phyloP scores from a whole-genome alignment of 2,797 vertebrate genomes.

The Agapornis canus region DNA sequence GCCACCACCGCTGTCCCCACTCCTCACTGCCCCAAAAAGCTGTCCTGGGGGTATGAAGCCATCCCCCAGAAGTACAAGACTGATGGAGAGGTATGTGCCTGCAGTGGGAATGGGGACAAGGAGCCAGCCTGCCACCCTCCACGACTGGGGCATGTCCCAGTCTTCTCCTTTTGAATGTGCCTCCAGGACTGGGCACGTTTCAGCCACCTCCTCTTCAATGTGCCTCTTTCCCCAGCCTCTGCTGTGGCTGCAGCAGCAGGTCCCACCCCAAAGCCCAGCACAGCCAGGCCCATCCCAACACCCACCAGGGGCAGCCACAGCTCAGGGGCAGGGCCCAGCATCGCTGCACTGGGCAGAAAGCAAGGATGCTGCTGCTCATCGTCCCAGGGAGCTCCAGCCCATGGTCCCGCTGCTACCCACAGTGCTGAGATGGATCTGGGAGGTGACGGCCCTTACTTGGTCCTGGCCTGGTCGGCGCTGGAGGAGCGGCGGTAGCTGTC shows the following conservation, averaged over 20 bases:
- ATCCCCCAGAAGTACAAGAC: accelerated
- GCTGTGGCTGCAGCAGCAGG: not conserved
- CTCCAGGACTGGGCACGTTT: accelerated
- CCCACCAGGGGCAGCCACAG: not conserved
- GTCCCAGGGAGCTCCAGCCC: not conserved
- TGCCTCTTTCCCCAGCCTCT: not conserved
- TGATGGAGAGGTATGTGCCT: accelerated
- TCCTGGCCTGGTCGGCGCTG: slow-evolving; percentile 94
- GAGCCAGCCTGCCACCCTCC: not conserved
- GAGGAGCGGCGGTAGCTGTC: slow-evolving; percentile 92
- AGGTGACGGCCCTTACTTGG: slow-evolving; percentile 75
- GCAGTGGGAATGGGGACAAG: accelerated
- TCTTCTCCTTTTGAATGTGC: not conserved
- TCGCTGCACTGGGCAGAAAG: not conserved
- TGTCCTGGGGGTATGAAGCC: not conserved
- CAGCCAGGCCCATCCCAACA: accelerated
- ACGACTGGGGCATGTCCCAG: not conserved
- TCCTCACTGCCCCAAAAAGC: not conserved
- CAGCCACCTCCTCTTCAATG: not conserved
- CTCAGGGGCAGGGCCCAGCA: not conserved
- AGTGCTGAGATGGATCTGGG: accelerated
- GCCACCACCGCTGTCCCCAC: not conserved
- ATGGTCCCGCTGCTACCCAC: accelerated
- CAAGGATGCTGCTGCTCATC: not conserved
- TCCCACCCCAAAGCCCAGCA: not conserved